Evolutionary conservation across 2,888 invertebrate genomes (phyloP).

Genomic region (Noctua janthe): DNA sequence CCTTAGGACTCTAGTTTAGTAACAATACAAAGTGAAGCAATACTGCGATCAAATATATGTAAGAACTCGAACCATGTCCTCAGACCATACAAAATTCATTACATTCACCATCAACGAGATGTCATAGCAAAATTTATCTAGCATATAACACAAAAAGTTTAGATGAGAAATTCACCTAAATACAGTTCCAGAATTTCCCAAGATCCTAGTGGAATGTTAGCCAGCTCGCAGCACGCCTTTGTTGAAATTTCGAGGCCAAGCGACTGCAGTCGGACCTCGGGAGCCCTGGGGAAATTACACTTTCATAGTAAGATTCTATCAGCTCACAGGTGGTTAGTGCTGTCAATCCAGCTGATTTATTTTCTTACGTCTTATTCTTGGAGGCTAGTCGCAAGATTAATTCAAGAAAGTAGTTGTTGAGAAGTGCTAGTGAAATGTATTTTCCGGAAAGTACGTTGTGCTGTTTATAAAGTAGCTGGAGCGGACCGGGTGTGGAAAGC

Average conservation of each 20-base stretch:
- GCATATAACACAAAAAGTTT: background rate
- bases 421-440: background rate
- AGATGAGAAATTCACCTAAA: conserved; percentile 1
- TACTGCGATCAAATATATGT: background rate
- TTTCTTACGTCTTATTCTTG: conserved; percentile 20
- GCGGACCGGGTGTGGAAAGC: background rate
- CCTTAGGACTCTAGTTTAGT: background rate
- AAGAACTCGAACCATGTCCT: background rate
- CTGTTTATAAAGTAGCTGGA: background rate
- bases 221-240: conserved; percentile 24
- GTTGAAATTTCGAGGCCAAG: conserved; percentile 46
- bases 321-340: conserved; percentile 54
- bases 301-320: conserved; percentile 57
- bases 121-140: background rate
- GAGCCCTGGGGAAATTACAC: conserved; percentile 51
- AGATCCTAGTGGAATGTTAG: conserved; percentile 37
- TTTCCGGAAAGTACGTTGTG: background rate
- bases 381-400: conserved; percentile 16
- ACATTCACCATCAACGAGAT: background rate
- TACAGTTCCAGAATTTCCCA: conserved; percentile 21
- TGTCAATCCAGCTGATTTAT: conserved; percentile 61
- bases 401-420: background rate
- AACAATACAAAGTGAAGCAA: background rate
- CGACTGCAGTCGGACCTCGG: conserved; percentile 38
- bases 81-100: background rate